These are phyloP conservation scores for Clarias macrocephalus DNA, from an alignment of 2,113 vertebrate species.

Conservation along the genomic window DNA sequence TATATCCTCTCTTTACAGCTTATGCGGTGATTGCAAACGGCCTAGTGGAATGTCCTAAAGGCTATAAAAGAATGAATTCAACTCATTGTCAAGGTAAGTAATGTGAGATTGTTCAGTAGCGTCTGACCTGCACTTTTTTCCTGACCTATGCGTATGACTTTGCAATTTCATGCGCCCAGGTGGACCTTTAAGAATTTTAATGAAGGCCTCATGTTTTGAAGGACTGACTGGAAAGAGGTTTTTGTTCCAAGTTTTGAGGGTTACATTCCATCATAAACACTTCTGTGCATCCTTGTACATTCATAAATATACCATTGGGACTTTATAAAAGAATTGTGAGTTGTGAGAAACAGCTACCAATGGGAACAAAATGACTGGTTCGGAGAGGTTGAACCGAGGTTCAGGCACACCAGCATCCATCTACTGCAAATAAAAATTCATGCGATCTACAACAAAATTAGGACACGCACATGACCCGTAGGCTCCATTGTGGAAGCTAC, in stretches of 20 bases:
- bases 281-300: background rate
- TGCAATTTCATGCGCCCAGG: conserved; percentile 25
- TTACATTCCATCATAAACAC: conserved; percentile 3
- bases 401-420: conserved; percentile 60
- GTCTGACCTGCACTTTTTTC: background rate
- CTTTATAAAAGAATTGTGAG: conserved; percentile 49
- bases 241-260: background rate
- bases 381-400: conserved; percentile 58
- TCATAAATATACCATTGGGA: conserved; percentile 32
- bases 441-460: background rate
- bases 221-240: conserved; percentile 6
- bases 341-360: conserved; percentile 39
- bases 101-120: conserved; percentile 24
- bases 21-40: conserved; percentile 84
- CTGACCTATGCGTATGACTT: conserved; percentile 10
- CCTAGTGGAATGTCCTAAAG: conserved; percentile 87
- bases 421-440: conserved; percentile 44
- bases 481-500: background rate
- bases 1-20: conserved; percentile 65
- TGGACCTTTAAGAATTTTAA: conserved; percentile 30
- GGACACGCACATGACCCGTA: background rate
- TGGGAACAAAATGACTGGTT: conserved; percentile 59
- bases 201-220: conserved; percentile 12
- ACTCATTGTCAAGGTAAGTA: conserved; percentile 93
- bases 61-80: conserved; percentile 86